A percentile compares a stretch with the other conserved stretches of the same genome.
These are phyloP conservation scores for Megalonaias nervosa DNA, from an alignment of 1,140 invertebrate genomes.

Conservation along the genomic window DNA sequence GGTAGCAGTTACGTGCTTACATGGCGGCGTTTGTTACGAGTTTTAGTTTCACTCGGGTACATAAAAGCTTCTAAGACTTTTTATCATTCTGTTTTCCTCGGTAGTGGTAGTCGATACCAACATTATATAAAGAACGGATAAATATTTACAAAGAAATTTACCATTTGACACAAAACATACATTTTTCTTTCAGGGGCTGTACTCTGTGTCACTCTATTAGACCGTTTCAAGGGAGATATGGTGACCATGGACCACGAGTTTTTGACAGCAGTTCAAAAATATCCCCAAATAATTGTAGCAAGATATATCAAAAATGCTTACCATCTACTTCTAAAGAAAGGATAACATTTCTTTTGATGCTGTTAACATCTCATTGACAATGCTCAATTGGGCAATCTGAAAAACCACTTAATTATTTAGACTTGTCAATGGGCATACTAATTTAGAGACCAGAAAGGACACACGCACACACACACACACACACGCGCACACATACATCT, in stretches of 20 bases:
- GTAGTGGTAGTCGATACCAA: not conserved
- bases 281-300: constrained; percentile 90
- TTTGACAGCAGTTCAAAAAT: constrained; percentile 92
- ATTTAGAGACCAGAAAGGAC: too few species aligned
- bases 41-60: not conserved
- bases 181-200: constrained; percentile 80
- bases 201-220: constrained; percentile 93
- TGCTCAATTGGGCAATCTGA: too few species aligned
- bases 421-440: too few species aligned
- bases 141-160: not conserved
- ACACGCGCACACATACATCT: too few species aligned
- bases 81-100: not conserved
- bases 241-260: constrained; percentile 86
- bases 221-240: constrained; percentile 95
- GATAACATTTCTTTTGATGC: too few species aligned
- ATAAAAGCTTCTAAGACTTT: not conserved
- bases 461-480: too few species aligned
- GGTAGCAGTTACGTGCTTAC: not conserved
- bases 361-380: too few species aligned
- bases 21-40: not conserved
- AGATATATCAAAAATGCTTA: constrained; percentile 84
- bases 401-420: too few species aligned
- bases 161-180: not conserved
- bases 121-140: not conserved
- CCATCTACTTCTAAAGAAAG: too few species aligned